These are phyloP conservation scores for Leucozona laternaria DNA, from an alignment of 2,888 invertebrate species.

Conservation along the genomic window DNA sequence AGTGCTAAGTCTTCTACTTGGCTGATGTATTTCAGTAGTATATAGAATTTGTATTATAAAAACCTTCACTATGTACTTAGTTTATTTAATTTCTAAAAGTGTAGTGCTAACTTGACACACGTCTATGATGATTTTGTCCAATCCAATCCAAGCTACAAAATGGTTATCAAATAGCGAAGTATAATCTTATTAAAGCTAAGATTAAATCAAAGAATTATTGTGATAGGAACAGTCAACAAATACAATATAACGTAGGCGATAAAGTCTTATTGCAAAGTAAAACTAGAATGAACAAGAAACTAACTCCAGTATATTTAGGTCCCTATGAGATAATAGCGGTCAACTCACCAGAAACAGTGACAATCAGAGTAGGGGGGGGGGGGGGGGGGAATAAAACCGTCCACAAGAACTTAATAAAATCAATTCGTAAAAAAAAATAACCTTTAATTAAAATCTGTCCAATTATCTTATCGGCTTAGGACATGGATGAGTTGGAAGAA, in stretches of 20 bases:
- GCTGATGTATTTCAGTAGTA: too few species aligned
- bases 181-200: not conserved
- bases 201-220: slow-evolving; percentile 19
- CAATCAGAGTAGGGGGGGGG: not conserved
- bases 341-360: not conserved
- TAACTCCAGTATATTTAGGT: not conserved
- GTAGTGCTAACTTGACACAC: too few species aligned
- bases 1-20: too few species aligned
- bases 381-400: not conserved
- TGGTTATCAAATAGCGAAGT: slow-evolving; percentile 28
- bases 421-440: too few species aligned
- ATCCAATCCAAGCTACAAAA: slow-evolving; percentile 12
- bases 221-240: slow-evolving; percentile 6
- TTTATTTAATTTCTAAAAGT: too few species aligned
- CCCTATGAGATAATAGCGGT: not conserved
- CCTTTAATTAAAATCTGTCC: too few species aligned
- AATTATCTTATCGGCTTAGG: not conserved
- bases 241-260: slow-evolving; percentile 17
- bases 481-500: not conserved
- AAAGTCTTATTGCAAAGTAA: slow-evolving; percentile 28
- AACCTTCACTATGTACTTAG: too few species aligned
- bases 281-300: slow-evolving; percentile 23
- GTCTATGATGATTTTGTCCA: slow-evolving; percentile 21
- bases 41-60: too few species aligned
- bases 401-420: slow-evolving; percentile 5